Evolutionary conservation across 2,888 invertebrate genomes (phyloP), one percentile per base, ranked within the genome.

Genomic region (Chirona hameri): DNA sequence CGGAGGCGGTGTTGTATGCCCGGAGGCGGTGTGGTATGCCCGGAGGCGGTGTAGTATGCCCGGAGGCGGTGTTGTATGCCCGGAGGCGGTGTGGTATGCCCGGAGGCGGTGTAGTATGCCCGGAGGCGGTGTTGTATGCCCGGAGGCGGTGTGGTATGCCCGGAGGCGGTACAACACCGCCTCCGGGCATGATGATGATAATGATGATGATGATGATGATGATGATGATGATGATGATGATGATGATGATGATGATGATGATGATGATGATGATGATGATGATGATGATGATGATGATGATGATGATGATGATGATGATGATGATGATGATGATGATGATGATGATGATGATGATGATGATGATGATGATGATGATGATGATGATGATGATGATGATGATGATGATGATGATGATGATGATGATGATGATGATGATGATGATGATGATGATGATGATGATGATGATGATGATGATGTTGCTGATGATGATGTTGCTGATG

Each of bases 181-280:
- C n/a, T n/a, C n/a, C n/a, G n/a, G n/a, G n/a, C n/a, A n/a, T n/a
- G n/a, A n/a, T n/a, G n/a, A n/a, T n/a, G n/a, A n/a, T n/a, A n/a
- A n/a, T n/a, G n/a, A n/a, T n/a, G n/a, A n/a, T n/a, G n/a, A 65
- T 65, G 65, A 65, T 65, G 65, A 65, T 65, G 65, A 65, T 65
- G 65, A 65, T 65, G 65, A 65, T 65, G 65, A 65, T 65, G 65
- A 65, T 65, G 65, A 65, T 65, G 65, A 65, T 65, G 65, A 65
- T 65, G 65, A 65, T 65, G 65, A 65, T 65, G 65, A 65, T 65
- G 65, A 65, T 65, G 65, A 65, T 65, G 65, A 65, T 65, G 65
- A 65, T 65, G 65, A 65, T 65, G 65, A 65, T 65, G 65, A 65
- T 65, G 65, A 65, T 65, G 65, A 65, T 65, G 65, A 65, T 65